These are phyloP conservation scores for Protobothrops flavoviridis DNA, from an alignment of 2,113 vertebrate species.

Conservation along the genomic window DNA sequence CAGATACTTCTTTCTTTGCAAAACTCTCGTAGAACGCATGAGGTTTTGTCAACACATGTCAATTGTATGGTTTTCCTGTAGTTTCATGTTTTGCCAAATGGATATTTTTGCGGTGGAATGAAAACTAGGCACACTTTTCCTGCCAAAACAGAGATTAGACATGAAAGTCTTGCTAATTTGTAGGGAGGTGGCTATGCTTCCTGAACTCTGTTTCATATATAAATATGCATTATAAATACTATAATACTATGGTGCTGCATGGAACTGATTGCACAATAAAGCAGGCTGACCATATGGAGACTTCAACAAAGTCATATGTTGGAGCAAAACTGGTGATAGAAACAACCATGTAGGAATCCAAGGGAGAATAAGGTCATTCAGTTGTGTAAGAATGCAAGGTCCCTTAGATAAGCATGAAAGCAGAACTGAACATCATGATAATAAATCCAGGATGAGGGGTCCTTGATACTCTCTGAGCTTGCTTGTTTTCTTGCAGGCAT, in stretches of 20 bases:
- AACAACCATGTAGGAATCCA: not conserved
- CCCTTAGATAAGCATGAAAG: not conserved
- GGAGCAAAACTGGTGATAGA: not conserved
- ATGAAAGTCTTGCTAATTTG: not conserved
- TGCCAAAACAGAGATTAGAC: not conserved
- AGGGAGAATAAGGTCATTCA: no score
- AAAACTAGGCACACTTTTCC: not conserved
- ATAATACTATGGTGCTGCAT: not conserved
- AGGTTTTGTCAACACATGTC: not conserved
- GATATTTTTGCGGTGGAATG: not conserved
- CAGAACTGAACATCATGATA: not conserved
- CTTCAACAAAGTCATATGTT: not conserved
- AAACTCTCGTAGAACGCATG: not conserved
- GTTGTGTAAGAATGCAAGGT: not conserved
- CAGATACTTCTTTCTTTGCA: not conserved
- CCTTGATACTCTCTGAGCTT: not conserved
- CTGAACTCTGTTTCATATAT: not conserved
- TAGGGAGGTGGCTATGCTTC: not conserved
- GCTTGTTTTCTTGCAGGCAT: not conserved
- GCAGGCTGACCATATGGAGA: not conserved
- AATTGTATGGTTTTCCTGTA: not conserved
- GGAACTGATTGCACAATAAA: not conserved
- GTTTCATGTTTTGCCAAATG: not conserved
- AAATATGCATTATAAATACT: not conserved
- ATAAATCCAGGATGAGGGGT: not conserved